Percentiles rank a stretch among this genome's conserved stretches.
These are phyloP conservation scores for Acholoe squamosa DNA, from an alignment of 2,888 invertebrate species.

Conservation along the genomic window DNA sequence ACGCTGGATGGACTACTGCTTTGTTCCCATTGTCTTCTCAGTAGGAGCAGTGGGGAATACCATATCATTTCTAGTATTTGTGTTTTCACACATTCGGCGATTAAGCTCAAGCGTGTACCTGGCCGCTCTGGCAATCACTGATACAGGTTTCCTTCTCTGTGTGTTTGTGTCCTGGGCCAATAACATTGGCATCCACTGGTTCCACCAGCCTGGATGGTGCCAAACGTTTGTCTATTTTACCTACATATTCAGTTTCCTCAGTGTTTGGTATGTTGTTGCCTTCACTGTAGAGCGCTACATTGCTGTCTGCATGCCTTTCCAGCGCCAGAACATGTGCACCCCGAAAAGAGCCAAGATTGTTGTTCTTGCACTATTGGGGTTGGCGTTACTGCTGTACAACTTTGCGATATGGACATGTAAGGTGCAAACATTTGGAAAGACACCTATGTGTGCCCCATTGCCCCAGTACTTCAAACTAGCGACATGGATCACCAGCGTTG, in stretches of 20 bases:
- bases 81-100: constrained; percentile 51
- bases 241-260: constrained; percentile 73
- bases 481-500: constrained; percentile 45
- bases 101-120: constrained; percentile 66
- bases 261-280: constrained; percentile 92
- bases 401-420: constrained; percentile 63
- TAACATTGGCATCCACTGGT: constrained; percentile 55
- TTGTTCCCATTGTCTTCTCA: constrained; percentile 62
- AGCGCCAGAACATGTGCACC: constrained; percentile 62
- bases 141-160: constrained; percentile 63
- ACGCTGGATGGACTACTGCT: constrained; percentile 84
- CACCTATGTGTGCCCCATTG: constrained; percentile 35
- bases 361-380: constrained; percentile 31
- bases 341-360: constrained; percentile 59
- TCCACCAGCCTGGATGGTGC: constrained; percentile 61
- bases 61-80: constrained; percentile 63
- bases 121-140: constrained; percentile 61
- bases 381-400: constrained; percentile 53
- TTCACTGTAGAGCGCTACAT: constrained; percentile 93
- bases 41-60: constrained; percentile 63
- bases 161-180: constrained; percentile 64
- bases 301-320: constrained; percentile 90
- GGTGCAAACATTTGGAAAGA: background rate
- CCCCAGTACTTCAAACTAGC: background rate
- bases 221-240: constrained; percentile 75